Conservation (phyloP, 2,797 vertebrate genomes). For the Eulemur rubriventer region DNA sequence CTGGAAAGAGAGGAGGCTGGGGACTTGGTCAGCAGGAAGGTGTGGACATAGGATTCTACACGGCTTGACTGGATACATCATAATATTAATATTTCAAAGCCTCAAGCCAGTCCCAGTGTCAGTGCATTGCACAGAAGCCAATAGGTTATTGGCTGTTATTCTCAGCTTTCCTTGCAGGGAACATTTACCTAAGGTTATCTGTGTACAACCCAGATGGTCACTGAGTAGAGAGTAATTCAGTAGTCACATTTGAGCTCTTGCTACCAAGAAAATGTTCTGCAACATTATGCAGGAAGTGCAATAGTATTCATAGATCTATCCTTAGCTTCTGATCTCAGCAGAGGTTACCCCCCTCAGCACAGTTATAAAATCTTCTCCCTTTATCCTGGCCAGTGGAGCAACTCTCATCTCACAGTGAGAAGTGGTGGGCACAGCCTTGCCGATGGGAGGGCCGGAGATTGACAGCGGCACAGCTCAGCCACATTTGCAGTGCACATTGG, state of each 20-base stretch:
- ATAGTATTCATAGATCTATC: background rate
- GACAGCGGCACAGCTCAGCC: no score
- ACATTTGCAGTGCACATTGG: accelerated
- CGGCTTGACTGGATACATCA: background rate
- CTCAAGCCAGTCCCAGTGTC: background rate
- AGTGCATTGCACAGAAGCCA: background rate
- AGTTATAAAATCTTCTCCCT: background rate
- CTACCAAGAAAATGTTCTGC: background rate
- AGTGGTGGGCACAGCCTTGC: background rate
- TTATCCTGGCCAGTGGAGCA: background rate
- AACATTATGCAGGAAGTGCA: background rate
- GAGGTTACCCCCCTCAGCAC: background rate
- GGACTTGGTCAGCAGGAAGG: background rate
- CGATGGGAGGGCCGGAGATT: background rate
- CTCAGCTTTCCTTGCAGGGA: background rate
- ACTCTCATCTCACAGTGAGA: background rate
- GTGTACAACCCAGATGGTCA: background rate
- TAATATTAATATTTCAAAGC: constrained; percentile 23
- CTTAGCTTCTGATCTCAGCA: background rate
- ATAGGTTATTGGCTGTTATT: background rate
- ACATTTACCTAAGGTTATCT: background rate
- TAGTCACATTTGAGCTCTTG: background rate
- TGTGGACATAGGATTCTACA: background rate
- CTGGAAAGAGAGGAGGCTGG: background rate
- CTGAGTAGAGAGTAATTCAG: background rate